These are phyloP conservation scores for Lasioglossum vierecki DNA, from an alignment of 2,888 invertebrate genomes.

Conservation along the genomic window DNA sequence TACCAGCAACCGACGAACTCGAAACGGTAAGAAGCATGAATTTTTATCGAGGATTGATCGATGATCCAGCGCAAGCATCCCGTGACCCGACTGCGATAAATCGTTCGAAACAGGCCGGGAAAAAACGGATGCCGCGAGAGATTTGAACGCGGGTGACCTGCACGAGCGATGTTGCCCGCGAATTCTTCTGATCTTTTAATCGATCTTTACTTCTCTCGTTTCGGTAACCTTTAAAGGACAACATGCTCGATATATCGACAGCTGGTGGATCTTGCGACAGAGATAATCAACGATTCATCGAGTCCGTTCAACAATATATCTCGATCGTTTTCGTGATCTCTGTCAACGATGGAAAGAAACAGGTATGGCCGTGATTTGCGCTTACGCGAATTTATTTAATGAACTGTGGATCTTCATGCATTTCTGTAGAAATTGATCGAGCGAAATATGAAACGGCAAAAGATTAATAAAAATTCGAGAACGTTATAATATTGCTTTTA, in stretches of 20 bases:
- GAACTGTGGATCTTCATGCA: too few relatives aligned
- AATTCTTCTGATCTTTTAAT: not conserved
- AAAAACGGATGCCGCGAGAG: not conserved
- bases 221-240: constrained; percentile 27
- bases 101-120: not conserved
- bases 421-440: too few relatives aligned
- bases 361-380: too few relatives aligned
- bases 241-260: constrained; percentile 27
- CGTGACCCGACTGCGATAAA: not conserved
- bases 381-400: not conserved
- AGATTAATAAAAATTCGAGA: too few relatives aligned
- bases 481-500: too few relatives aligned
- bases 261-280: constrained; percentile 6
- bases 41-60: not conserved
- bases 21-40: not conserved
- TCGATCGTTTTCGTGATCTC: not conserved
- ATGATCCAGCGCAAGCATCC: not conserved
- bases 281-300: not conserved
- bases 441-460: too few relatives aligned
- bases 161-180: not conserved
- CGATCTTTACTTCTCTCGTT: not conserved
- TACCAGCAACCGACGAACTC: not conserved
- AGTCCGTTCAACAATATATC: not conserved
- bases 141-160: not conserved
- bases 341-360: not conserved